A percentile compares a stretch with the other conserved stretches of the same genome.
Conservation (phyloP, 1,140 invertebrate genomes). For the Radopholus similis region DNA sequence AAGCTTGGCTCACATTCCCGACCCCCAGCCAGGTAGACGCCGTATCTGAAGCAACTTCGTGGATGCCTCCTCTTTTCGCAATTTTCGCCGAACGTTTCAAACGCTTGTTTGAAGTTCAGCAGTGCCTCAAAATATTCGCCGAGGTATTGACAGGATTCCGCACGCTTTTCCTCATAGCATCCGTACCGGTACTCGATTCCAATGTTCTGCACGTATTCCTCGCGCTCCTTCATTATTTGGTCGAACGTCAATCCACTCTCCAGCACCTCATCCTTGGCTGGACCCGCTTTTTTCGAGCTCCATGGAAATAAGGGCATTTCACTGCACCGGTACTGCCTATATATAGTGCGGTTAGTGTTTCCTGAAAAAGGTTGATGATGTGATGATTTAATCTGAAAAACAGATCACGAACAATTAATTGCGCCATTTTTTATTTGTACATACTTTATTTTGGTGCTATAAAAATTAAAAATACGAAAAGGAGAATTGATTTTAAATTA, state of each 20-base stretch:
- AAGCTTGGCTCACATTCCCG: constrained; percentile 24
- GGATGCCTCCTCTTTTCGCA: constrained; percentile 49
- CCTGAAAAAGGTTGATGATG: too few species aligned
- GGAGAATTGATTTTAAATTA: background rate
- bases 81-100: constrained; percentile 45
- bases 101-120: constrained; percentile 42
- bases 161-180: constrained; percentile 56
- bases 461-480: too few species aligned
- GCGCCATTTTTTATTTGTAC: too few species aligned
- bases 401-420: background rate
- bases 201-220: constrained; percentile 57
- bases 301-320: too few species aligned
- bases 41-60: constrained; percentile 55
- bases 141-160: constrained; percentile 56
- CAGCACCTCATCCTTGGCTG: constrained; percentile 24
- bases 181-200: constrained; percentile 57
- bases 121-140: constrained; percentile 54
- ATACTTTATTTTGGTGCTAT: too few species aligned
- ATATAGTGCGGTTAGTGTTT: too few species aligned
- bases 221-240: constrained; percentile 40
- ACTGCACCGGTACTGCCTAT: too few species aligned
- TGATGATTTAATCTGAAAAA: too few species aligned
- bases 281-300: constrained; percentile 19
- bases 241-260: constrained; percentile 9
- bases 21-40: constrained; percentile 46